Conservation (phyloP, 2,797 vertebrate genomes). For the Xerus rutilus region DNA sequence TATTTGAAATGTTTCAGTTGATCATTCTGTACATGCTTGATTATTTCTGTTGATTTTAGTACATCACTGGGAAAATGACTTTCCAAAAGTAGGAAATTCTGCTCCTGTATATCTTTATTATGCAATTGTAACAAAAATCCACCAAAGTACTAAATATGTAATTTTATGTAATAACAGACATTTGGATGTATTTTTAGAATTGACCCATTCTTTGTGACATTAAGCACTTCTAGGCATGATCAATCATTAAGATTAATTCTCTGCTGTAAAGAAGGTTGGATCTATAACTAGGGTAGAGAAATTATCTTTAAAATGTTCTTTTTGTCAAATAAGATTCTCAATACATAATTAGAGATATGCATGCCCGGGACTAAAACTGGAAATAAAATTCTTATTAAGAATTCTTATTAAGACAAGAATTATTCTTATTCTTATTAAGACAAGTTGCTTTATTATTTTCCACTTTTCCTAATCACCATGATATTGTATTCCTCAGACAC, state of each 20-base stretch:
- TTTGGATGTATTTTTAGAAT: neutral
- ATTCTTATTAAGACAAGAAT: neutral
- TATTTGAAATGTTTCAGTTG: neutral
- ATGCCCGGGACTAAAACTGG: neutral
- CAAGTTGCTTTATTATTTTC: neutral
- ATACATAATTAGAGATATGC: slow-evolving; percentile 10
- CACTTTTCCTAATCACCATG: neutral
- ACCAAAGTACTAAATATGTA: neutral
- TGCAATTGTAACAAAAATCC: neutral
- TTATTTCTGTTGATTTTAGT: neutral
- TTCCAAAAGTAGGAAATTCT: neutral
- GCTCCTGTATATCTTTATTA: neutral
- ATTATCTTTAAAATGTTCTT: slow-evolving; percentile 22
- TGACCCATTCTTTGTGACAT: neutral
- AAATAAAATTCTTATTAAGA: neutral
- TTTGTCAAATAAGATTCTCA: neutral
- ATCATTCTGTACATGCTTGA: neutral
- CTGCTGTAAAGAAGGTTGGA: neutral
- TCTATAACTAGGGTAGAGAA: neutral
- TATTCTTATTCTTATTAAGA: neutral
- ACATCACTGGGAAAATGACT: neutral
- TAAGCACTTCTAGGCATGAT: neutral
- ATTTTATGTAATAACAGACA: neutral
- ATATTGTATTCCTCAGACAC: neutral
- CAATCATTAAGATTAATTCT: slow-evolving; percentile 21